Conservation (phyloP, 35 echinoderm and acorn worm species). For the Heliocidaris erythrogramma region DNA sequence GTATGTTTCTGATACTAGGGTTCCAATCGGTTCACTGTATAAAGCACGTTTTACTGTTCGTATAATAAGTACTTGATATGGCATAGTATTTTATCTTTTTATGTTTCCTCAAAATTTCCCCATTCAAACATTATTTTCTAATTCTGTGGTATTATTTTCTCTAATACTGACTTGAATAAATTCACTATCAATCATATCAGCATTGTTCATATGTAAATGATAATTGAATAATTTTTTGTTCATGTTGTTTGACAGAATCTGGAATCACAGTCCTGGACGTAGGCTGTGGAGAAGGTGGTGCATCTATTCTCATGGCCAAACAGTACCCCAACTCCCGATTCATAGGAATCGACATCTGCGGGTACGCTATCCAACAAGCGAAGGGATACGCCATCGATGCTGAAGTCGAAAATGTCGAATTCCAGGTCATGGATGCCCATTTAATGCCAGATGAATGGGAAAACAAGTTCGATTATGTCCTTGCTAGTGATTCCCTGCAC, state of each 20-base stretch:
- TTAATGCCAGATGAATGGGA: slow-evolving; percentile 82
- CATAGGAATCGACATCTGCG: slow-evolving; percentile 74
- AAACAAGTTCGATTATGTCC: slow-evolving; percentile 70
- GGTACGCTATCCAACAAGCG: slow-evolving; percentile 63
- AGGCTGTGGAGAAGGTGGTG: slow-evolving; percentile 87
- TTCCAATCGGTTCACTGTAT: no score
- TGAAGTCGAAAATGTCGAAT: slow-evolving; percentile 65
- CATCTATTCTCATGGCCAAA: slow-evolving; percentile 71
- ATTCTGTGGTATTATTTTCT: no score
- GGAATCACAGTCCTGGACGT: slow-evolving; percentile 86
- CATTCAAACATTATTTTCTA: no score
- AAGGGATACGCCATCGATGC: slow-evolving; percentile 35
- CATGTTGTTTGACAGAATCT: slow-evolving; percentile 57
- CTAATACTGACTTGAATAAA: no score
- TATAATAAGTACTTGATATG: no score
- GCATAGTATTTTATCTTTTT: no score
- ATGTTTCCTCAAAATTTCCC: no score
- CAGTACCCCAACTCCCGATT: slow-evolving; percentile 76
- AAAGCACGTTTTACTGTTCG: no score
- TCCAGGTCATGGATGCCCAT: slow-evolving; percentile 81
- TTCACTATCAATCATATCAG: no score
- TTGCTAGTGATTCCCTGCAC: slow-evolving; percentile 88
- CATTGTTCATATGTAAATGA: background rate
- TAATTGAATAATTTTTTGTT: background rate
- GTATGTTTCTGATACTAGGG: no score